Evolutionary conservation across 2,888 invertebrate species (phyloP).

Genomic region (Oscheius sp.): DNA sequence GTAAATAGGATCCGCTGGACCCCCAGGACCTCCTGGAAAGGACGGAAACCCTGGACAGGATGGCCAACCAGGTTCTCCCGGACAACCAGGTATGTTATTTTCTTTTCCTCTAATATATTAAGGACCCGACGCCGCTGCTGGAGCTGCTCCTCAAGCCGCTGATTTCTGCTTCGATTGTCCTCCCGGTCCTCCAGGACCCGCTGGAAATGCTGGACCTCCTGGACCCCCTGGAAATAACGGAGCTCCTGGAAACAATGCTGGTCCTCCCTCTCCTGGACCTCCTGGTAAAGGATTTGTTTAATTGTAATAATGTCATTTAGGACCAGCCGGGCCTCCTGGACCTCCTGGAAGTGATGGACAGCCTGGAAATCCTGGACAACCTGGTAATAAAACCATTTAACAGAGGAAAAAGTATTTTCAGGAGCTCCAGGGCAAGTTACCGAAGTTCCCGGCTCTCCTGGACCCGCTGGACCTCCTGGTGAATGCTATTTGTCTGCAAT

Average conservation of each 20-base stretch:
- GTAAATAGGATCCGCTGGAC: slow-evolving; percentile 62
- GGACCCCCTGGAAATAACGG: slow-evolving; percentile 74
- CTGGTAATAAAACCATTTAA: too few species aligned
- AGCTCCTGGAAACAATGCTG: slow-evolving; percentile 71
- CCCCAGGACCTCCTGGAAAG: slow-evolving; percentile 55
- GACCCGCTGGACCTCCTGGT: slow-evolving; percentile 49
- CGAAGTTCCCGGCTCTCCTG: slow-evolving; percentile 51
- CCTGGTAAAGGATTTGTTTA: too few species aligned
- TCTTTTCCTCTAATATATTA: too few species aligned
- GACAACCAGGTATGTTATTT: too few species aligned
- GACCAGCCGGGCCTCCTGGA: slow-evolving; percentile 58
- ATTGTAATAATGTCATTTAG: too few species aligned
- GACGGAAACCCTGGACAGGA: slow-evolving; percentile 62
- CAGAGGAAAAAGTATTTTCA: too few species aligned
- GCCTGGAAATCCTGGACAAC: slow-evolving; percentile 52
- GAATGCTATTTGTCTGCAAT: too few species aligned
- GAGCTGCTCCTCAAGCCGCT: slow-evolving; percentile 39
- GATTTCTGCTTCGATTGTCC: slow-evolving; percentile 63
- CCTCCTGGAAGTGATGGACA: slow-evolving; percentile 51
- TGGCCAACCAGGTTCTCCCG: slow-evolving; percentile 53
- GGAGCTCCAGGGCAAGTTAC: slow-evolving; percentile 55
- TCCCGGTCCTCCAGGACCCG: slow-evolving; percentile 56
- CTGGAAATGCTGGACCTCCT: slow-evolving; percentile 71
- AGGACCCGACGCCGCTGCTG: slow-evolving; percentile 46
- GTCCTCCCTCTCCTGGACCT: slow-evolving; percentile 55